Base-by-base conservation (phyloP, 2,113 vertebrate genomes). In the Scytalopus superciliaris region DNA sequence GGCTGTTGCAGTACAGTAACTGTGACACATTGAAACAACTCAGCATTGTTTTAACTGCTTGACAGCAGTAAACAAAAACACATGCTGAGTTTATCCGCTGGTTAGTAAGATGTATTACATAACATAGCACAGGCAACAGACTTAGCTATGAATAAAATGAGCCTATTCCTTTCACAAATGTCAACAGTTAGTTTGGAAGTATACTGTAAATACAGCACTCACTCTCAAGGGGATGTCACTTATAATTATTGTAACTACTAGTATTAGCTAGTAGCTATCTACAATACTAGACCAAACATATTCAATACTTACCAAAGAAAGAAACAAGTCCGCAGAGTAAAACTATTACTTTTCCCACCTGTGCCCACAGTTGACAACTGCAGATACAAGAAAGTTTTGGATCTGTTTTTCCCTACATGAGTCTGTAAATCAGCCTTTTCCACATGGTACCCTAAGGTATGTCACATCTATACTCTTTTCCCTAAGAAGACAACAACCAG, bases 1-100 rank as follows among this genome's bases (percentile, higher is more conserved):
- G 57, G 88, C 70, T 73, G 56, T 42, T 77, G 45, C 73, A 76
- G 30, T 95, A 53, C 35, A 74, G 60, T 4, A 57, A 79, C 68
- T 89, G 70, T 66, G 92, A 94, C 87, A 87, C 45, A 84, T 12
- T 81, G 96, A 44, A 91, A 91, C 93, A 97, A 96, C 94, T 95
- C 92, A 70, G 83, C 81, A 27, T 96, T 96, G 83, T 94, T 96
- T 97, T 95, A 96, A 94, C 91, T 97, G 93, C 95, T 95, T 94
- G 89, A 97, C 87, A 91, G 72, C 82, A 94, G 49, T 93, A 97
- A 97, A 66, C 96, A 92, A 96, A 98, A 97, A 96, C 97, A 98
- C 80, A 97, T 97, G 97, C 68, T 17, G 68, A 84, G 18, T 91
- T 84, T 93, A 97, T 94, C 64, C 66, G 85, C 69, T n/a, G 12